These are phyloP conservation scores for Archips xylosteana DNA, from an alignment of 2,888 invertebrate species.

Conservation along the genomic window DNA sequence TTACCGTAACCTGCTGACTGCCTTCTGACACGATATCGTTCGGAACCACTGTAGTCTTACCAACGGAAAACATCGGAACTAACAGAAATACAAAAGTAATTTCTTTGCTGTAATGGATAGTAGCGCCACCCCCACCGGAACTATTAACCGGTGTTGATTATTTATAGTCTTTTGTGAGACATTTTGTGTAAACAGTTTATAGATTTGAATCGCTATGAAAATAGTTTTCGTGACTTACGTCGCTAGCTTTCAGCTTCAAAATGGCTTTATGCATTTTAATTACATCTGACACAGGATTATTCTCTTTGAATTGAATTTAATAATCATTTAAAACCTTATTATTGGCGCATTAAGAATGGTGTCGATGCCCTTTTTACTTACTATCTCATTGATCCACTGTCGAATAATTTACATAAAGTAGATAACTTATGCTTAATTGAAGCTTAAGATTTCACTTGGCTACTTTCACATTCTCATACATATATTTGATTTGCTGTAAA, in stretches of 20 bases:
- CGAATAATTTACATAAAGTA: too few relatives aligned
- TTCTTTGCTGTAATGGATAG: not conserved
- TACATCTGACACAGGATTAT: not conserved
- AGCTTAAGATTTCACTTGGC: too few relatives aligned
- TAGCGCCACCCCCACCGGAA: not conserved
- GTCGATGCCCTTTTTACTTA: too few relatives aligned
- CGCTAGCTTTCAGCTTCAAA: constrained; percentile 16
- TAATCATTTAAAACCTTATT: too few relatives aligned
- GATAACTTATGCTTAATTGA: too few relatives aligned
- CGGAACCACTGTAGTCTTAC: constrained; percentile 26
- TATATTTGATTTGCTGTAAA: too few relatives aligned
- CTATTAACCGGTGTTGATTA: not conserved
- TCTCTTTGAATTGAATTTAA: too few relatives aligned
- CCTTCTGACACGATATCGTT: constrained; percentile 48
- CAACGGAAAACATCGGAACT: constrained; percentile 6
- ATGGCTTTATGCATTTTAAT: constrained; percentile 5
- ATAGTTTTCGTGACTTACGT: constrained; percentile 35
- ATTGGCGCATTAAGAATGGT: too few relatives aligned
- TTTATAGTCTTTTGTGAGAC: constrained; percentile 13
- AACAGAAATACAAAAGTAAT: not conserved
- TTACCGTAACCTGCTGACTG: constrained; percentile 45
- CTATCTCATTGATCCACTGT: too few relatives aligned
- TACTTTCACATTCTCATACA: too few relatives aligned
- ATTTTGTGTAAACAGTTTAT: constrained; percentile 28
- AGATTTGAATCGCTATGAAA: constrained; percentile 28